Conservation (phyloP, 2,113 vertebrate genomes). For the Athene cunicularia region DNA sequence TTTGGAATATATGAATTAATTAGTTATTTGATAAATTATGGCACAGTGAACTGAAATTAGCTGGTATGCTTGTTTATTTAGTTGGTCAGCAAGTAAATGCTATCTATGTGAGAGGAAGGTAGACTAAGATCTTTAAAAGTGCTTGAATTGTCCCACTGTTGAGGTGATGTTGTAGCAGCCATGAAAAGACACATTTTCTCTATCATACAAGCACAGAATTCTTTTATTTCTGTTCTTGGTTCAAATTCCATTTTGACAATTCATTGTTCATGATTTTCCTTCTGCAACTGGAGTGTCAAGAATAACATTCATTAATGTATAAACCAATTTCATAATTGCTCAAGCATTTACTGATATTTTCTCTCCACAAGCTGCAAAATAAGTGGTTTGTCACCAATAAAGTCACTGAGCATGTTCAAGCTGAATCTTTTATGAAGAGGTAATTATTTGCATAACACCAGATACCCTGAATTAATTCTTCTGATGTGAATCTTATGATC, state of each 20-base stretch:
- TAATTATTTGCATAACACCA: background rate
- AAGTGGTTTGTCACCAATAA: background rate
- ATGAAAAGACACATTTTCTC: background rate
- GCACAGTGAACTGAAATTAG: background rate
- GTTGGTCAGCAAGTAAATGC: background rate
- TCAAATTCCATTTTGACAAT: background rate
- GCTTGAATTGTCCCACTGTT: background rate
- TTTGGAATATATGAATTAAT: background rate
- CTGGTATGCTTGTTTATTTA: background rate
- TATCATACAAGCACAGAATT: background rate
- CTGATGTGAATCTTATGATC: background rate
- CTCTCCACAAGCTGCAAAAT: background rate
- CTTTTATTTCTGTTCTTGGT: background rate
- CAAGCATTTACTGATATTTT: background rate
- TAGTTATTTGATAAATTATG: background rate
- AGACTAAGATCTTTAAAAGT: background rate
- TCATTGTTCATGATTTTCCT: background rate
- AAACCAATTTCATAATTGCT: background rate
- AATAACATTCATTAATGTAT: background rate
- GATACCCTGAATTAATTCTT: background rate
- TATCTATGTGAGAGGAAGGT: background rate
- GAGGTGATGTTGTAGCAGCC: background rate
- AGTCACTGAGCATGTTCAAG: background rate
- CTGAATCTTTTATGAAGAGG: background rate
- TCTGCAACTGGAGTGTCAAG: background rate